Evolutionary conservation across 1,140 invertebrate species (phyloP).

Genomic region (Zaprionus kolodkinae): DNA sequence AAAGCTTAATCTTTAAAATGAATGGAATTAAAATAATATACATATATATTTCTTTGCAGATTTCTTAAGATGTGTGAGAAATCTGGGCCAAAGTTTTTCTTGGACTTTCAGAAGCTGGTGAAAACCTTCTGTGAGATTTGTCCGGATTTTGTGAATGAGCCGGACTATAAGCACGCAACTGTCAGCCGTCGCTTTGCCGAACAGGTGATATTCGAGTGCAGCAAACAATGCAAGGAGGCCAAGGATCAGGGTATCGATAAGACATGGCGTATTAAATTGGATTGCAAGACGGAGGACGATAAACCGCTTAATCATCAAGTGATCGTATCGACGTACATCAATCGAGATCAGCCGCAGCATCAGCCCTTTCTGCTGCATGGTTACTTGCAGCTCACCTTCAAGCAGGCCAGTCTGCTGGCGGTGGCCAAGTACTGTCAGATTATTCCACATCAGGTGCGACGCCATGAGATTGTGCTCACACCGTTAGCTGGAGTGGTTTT

Average conservation of each 20-base stretch:
- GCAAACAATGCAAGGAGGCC: conserved; percentile 54
- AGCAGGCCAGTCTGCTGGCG: conserved; percentile 66
- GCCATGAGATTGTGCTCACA: conserved; percentile 57
- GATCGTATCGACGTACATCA: conserved; percentile 35
- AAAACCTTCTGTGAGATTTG: conserved; percentile 54
- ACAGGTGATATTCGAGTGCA: conserved; percentile 54
- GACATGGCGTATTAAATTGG: conserved; percentile 40
- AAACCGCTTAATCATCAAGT: conserved; percentile 10
- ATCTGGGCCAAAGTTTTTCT: conserved; percentile 16
- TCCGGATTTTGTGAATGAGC: conserved; percentile 52
- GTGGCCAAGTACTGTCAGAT: conserved; percentile 65
- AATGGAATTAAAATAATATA: too few relatives aligned
- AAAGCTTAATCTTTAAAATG: too few relatives aligned
- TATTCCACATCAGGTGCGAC: conserved; percentile 48
- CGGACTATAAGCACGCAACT: conserved; percentile 38
- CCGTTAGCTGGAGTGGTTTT: conserved; percentile 62
- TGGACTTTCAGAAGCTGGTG: conserved; percentile 54
- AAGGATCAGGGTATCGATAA: conserved; percentile 37
- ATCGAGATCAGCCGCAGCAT: conserved; percentile 19
- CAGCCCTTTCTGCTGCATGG: conserved; percentile 47
- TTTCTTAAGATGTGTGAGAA: conserved; percentile 10
- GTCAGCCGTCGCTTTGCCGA: conserved; percentile 61
- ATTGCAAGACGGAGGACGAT: conserved; percentile 8
- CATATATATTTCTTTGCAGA: not conserved
- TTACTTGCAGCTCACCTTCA: conserved; percentile 53